phyloP scores from a whole-genome alignment of 1,140 invertebrate genomes.

The Trichogramma pretiosum region DNA sequence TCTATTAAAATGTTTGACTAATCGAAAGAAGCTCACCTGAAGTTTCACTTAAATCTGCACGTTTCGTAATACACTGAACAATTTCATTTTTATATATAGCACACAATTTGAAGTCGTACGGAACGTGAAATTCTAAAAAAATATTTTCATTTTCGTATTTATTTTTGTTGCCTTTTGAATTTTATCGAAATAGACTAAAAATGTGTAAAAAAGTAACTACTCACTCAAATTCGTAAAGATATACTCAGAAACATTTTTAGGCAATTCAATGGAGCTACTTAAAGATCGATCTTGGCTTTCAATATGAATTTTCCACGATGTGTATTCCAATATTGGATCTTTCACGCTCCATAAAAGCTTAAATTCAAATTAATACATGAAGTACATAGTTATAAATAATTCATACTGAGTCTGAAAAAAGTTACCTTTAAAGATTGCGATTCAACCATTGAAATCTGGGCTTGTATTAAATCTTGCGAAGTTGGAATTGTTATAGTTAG shows the following conservation, averaged over 20 bases:
- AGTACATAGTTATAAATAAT: neutral
- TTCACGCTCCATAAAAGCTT: constrained; percentile 43
- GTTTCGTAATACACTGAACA: constrained; percentile 7
- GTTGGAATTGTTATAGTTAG: constrained; percentile 43
- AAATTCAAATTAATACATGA: constrained; percentile 15
- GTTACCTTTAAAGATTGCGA: constrained; percentile 40
- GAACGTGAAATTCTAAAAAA: constrained; percentile 31
- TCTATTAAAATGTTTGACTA: too few species aligned
- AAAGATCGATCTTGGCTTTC: constrained; percentile 37
- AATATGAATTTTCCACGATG: constrained; percentile 43
- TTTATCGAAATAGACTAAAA: neutral
- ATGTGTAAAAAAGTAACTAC: constrained; percentile 6
- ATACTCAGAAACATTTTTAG: constrained; percentile 40
- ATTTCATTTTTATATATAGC: constrained; percentile 20
- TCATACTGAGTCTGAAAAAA: constrained; percentile 4
- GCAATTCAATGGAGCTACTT: constrained; percentile 28
- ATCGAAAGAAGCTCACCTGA: constrained; percentile 20
- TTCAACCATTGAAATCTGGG: constrained; percentile 42
- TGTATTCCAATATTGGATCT: constrained; percentile 31
- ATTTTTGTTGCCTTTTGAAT: neutral
- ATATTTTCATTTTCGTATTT: constrained; percentile 1
- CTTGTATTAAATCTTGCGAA: constrained; percentile 33
- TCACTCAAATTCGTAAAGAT: constrained; percentile 43
- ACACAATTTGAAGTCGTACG: constrained; percentile 43
- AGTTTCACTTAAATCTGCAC: constrained; percentile 7